These are phyloP conservation scores for Uria aalge DNA, from an alignment of 2,113 vertebrate species.

Conservation along the genomic window DNA sequence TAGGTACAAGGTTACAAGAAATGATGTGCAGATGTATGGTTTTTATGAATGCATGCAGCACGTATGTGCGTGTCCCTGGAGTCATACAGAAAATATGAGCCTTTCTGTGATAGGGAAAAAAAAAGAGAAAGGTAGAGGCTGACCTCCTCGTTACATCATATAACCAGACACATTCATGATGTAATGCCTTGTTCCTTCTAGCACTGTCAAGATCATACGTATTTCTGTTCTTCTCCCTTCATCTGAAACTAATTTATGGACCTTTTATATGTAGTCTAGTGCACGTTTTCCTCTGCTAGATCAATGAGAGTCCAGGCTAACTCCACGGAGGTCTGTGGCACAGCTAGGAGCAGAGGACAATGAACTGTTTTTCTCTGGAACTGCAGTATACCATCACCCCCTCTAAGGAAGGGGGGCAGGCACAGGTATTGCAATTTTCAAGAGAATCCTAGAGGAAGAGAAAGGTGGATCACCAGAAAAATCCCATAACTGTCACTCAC, in stretches of 20 bases:
- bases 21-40: neutral
- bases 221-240: neutral
- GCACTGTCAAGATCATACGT: neutral
- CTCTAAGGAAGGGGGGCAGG: neutral
- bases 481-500: accelerated
- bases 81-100: neutral
- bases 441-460: neutral
- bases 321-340: neutral
- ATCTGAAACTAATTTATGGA: neutral
- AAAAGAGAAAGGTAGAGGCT: neutral
- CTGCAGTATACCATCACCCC: neutral
- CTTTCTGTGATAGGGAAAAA: neutral
- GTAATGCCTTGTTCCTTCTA: neutral
- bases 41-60: neutral
- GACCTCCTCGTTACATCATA: neutral
- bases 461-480: neutral
- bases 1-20: neutral
- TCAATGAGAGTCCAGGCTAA: neutral
- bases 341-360: neutral
- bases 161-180: neutral
- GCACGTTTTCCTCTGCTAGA: neutral
- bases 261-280: neutral
- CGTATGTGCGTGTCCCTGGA: accelerated
- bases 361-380: neutral
- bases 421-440: neutral